Percentiles rank a stretch among this genome's conserved stretches.
Conservation (phyloP, 2,113 vertebrate genomes). For the Zapus hudsonius region DNA sequence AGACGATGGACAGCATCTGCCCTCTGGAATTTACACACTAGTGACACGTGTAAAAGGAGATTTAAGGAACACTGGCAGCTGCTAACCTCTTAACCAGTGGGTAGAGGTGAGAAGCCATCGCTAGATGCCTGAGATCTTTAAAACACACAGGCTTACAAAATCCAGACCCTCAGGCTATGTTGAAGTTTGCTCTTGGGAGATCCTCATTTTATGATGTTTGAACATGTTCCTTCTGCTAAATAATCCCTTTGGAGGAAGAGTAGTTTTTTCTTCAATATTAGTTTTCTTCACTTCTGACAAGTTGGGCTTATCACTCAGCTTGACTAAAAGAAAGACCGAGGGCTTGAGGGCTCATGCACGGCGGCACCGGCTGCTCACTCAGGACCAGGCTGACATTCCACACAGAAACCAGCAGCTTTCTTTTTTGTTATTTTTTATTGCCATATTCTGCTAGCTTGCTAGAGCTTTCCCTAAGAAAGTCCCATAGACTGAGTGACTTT, state of each 20-base stretch:
- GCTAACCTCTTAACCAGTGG: background rate
- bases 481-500: too few relatives aligned
- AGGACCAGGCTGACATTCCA: background rate
- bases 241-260: background rate
- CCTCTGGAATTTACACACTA: background rate
- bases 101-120: background rate
- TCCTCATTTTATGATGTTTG: conserved; percentile 40
- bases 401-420: background rate
- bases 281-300: too few relatives aligned
- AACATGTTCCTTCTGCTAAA: conserved; percentile 40
- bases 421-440: background rate
- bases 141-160: conserved; percentile 2
- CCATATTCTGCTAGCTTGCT: background rate
- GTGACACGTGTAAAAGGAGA: conserved; percentile 4
- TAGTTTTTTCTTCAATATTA: too few relatives aligned
- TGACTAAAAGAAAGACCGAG: too few relatives aligned
- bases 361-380: too few relatives aligned
- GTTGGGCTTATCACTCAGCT: too few relatives aligned
- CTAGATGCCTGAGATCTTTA: background rate
- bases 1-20: background rate
- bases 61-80: background rate
- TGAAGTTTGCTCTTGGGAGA: conserved; percentile 4
- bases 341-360: too few relatives aligned
- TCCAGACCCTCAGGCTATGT: background rate
- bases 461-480: background rate